Conservation (phyloP, 2,888 invertebrate genomes). For the Orthosia cruda region DNA sequence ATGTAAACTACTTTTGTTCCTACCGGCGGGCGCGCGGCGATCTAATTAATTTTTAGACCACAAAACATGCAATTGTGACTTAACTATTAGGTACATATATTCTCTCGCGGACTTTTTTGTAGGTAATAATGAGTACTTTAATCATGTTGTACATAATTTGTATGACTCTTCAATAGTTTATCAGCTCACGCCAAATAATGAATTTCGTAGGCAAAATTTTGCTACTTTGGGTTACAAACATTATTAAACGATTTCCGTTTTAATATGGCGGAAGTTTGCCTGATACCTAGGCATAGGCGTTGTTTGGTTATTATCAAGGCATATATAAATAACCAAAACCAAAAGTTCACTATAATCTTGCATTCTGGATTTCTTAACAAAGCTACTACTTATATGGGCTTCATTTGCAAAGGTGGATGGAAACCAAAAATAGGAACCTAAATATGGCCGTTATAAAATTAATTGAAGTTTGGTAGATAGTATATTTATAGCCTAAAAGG, state of each 20-base stretch:
- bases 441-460: conserved; percentile 4
- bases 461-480: not conserved
- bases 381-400: not conserved
- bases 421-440: conserved; percentile 22
- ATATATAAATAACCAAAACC: not conserved
- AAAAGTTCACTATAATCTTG: conserved; percentile 33
- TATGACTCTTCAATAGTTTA: too few species aligned
- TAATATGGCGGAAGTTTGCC: not conserved
- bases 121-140: too few species aligned
- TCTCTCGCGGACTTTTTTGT: too few species aligned
- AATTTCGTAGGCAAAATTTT: too few species aligned
- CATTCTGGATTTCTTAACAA: not conserved
- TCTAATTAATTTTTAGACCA: too few species aligned
- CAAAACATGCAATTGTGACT: too few species aligned
- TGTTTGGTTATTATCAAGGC: conserved; percentile 2
- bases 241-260: not conserved
- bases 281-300: not conserved
- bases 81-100: too few species aligned
- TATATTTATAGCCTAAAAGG: not conserved
- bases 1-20: too few species aligned
- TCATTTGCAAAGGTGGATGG: conserved; percentile 26
- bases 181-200: too few species aligned
- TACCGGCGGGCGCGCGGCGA: too few species aligned
- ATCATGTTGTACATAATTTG: too few species aligned
- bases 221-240: too few species aligned